A percentile compares a stretch with the other conserved stretches of the same genome.
These are phyloP conservation scores for Drosophila ezoana DNA, from an alignment of 2,888 invertebrate species.

Conservation along the genomic window DNA sequence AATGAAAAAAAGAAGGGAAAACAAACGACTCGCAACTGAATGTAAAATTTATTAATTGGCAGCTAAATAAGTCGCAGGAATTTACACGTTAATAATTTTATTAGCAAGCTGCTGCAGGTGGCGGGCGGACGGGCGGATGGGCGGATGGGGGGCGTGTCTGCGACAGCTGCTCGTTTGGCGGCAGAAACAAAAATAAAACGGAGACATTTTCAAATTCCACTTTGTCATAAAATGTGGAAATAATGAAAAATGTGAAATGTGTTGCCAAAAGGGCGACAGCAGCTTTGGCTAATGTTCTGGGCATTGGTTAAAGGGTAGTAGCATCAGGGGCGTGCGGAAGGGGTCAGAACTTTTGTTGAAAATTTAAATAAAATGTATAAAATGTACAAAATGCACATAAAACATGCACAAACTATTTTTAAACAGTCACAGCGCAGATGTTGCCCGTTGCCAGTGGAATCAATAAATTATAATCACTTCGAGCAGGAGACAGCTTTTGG, in stretches of 20 bases:
- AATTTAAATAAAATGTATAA: slow-evolving; percentile 47
- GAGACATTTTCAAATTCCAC: slow-evolving; percentile 71
- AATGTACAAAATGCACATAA: slow-evolving; percentile 47
- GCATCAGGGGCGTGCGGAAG: background rate
- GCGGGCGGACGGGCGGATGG: background rate
- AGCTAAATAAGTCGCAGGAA: slow-evolving; percentile 79
- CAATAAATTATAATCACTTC: slow-evolving; percentile 69
- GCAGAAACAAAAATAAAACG: slow-evolving; percentile 35
- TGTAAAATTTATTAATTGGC: slow-evolving; percentile 80
- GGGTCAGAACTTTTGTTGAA: slow-evolving; percentile 11
- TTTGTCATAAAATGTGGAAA: slow-evolving; percentile 73
- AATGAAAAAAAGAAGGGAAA: slow-evolving; percentile 21
- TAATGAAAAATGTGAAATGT: slow-evolving; percentile 65
- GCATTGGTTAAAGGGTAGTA: background rate
- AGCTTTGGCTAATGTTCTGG: slow-evolving; percentile 51
- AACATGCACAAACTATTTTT: slow-evolving; percentile 60
- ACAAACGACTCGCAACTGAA: slow-evolving; percentile 42
- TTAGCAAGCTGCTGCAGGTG: slow-evolving; percentile 54
- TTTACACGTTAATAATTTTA: slow-evolving; percentile 82
- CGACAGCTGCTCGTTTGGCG: slow-evolving; percentile 42
- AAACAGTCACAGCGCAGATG: slow-evolving; percentile 49
- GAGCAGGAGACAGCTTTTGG: slow-evolving; percentile 15
- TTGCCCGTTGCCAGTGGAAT: slow-evolving; percentile 43
- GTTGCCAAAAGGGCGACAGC: slow-evolving; percentile 65
- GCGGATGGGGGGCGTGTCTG: slow-evolving; percentile 9